Evolutionary conservation across 2,888 invertebrate genomes (phyloP), one percentile per base, ranked within the genome.

Genomic region (Coenonympha glycerion): DNA sequence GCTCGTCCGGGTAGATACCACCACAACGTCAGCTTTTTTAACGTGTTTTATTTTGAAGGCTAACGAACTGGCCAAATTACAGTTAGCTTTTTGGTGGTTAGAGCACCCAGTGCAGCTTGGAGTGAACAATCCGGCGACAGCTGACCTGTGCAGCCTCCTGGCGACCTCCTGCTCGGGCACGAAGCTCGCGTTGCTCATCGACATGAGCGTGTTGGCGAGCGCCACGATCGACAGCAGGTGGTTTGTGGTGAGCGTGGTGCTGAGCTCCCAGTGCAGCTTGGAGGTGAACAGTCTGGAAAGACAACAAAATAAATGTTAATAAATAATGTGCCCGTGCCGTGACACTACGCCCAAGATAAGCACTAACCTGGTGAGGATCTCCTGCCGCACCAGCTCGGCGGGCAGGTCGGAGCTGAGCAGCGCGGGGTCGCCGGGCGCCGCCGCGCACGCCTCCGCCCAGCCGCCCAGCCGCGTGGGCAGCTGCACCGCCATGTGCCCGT

Each of bases 121-220:
- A 16, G 9, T 16, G 13, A 3, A 16, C 33, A 4, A 34, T 15
- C 16, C 34, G 3, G 15, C 24, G 4, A 39, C 9, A 31, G 13
- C 33, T 60, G 62, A 91, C 91, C 92, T 90, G 74, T 93, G 92
- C 68, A 95, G 73, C 68, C 93, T 92, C 58, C 95, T 89, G 59
- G 91, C 92, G 49, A 94, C 88, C 69, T 96, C 95, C 73, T 94
- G 94, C 65, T 95, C 95, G 0, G 95, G 94, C 56, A 96, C 91
- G 78, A 98, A 97, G 31, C 96, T 95, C 24, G 97, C 96, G 67
- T 96, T 96, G 73, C 94, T 96, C 96, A 99, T 98, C 1, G 97
- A 96, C 97, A 99, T 97, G 42, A 99, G 89, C 0, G 99, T 99
- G 81, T 99, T 98, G 42, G 98, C 95, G 49, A 98, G 90, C 0